Evolutionary conservation across 2,888 invertebrate genomes (phyloP), one percentile per base, ranked within the genome.

Genomic region (Creontiades dilutus): DNA sequence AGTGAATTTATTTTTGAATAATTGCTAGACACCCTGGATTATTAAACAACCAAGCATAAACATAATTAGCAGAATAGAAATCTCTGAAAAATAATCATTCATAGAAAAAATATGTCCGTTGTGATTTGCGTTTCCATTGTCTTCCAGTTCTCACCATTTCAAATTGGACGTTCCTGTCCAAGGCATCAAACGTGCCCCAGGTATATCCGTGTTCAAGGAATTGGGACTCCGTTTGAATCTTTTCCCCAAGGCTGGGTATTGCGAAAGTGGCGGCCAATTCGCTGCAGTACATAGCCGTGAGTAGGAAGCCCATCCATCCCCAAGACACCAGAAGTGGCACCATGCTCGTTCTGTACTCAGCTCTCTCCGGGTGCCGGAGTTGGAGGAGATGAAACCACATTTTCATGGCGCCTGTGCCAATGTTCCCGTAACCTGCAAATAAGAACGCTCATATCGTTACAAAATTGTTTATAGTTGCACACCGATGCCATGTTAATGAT

Each of bases 221-320:
- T 61, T 85, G 85, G 14, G n/a, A 13, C 55, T 85, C 85, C 11
- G 85, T 85, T 27, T 85, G 85, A 16, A 85, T 85, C 28, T 85
- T 85, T 37, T 55, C 61, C 2, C 57, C 16, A 28, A 7, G 57
- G 4, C 3, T 7, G 27, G 85, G 85, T 2, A 9, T 55, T 3
- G 85, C 57, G n/a, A 85, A 57, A 7, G 57, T 28, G 27, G 85
- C 85, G 5, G 85, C 57, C 61, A 85, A 28, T n/a, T 85, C 57
- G 28, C 57, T 61, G 61, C 12, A 55, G 85, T 85, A 85, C 23
- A 61, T 28, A 7, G 61, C 14, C 85, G 85, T 85, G 13, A 85
- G 27, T 3, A 85, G 0, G 37, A 85, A 85, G 11, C 85, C 57
- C 19, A 85, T n/a, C 85, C 85, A 85, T 0, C 85, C 85, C 85